phyloP scores from a whole-genome alignment of 2,888 invertebrate species.

The Drosophila nr. medialis region DNA sequence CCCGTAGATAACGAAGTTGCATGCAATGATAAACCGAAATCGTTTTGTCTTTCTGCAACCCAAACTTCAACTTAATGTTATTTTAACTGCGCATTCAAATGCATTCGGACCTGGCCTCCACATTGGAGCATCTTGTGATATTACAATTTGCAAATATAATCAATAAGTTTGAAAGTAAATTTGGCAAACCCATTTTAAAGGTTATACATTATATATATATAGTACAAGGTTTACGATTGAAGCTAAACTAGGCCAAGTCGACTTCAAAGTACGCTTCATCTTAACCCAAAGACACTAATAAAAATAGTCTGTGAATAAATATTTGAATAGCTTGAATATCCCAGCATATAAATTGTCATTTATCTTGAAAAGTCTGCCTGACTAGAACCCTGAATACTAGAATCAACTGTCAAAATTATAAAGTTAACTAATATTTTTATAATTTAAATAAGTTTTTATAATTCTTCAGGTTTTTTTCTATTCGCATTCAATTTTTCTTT shows the following conservation, averaged over 20 bases:
- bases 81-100: constrained; percentile 16
- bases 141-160: background rate
- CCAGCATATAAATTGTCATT: background rate
- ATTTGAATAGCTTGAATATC: background rate
- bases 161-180: background rate
- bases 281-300: background rate
- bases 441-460: too few species aligned
- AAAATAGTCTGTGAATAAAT: background rate
- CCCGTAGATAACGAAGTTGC: constrained; percentile 33
- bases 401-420: background rate
- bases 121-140: background rate
- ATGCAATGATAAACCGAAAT: constrained; percentile 29
- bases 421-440: too few species aligned
- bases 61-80: constrained; percentile 6
- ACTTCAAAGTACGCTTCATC: background rate
- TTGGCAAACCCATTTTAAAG: background rate
- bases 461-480: background rate
- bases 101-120: background rate
- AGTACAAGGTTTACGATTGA: background rate
- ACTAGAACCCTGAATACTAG: background rate
- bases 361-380: background rate
- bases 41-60: constrained; percentile 2
- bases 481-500: background rate
- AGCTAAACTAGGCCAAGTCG: background rate
- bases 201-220: background rate